phyloP scores from a whole-genome alignment of 2,113 vertebrate species.

The Hemibagrus wyckioides region DNA sequence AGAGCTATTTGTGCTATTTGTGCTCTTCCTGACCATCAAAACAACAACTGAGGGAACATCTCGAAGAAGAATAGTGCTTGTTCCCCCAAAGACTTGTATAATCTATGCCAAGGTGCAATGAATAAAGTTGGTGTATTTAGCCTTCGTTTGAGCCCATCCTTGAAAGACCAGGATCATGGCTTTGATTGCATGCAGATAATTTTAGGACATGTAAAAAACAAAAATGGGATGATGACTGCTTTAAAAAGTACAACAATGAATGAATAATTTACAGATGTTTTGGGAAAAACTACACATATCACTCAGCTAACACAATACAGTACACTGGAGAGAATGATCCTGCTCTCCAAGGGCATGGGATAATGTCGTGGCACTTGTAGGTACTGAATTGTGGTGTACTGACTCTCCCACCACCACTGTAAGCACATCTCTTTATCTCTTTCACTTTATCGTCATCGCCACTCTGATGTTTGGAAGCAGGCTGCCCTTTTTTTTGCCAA shows the following conservation, averaged over 20 bases:
- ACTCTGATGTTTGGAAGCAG: conserved; percentile 79
- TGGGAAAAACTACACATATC: conserved; percentile 68
- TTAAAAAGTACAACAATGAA: conserved; percentile 70
- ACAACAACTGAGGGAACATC: background rate
- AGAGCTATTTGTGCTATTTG: background rate
- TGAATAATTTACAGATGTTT: conserved; percentile 80
- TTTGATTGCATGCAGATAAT: background rate
- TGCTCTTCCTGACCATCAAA: background rate
- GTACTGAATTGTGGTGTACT: conserved; percentile 72
- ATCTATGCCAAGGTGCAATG: background rate
- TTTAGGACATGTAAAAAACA: conserved; percentile 22
- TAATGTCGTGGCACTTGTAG: conserved; percentile 70
- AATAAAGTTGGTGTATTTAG: background rate
- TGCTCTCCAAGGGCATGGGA: conserved; percentile 70
- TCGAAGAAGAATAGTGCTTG: background rate
- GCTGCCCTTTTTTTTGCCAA: conserved; percentile 74
- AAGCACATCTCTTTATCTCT: conserved; percentile 71
- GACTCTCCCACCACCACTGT: conserved; percentile 58
- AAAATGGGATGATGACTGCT: conserved; percentile 54
- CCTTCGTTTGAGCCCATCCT: background rate
- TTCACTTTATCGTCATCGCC: conserved; percentile 68
- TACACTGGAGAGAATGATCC: conserved; percentile 67
- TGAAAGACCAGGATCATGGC: background rate
- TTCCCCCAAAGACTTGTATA: background rate
- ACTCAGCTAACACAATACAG: conserved; percentile 64